A percentile compares a stretch with the other conserved stretches of the same genome.
Conservation (phyloP, 2,888 invertebrate genomes). For the Glaucopsyche alexis region DNA sequence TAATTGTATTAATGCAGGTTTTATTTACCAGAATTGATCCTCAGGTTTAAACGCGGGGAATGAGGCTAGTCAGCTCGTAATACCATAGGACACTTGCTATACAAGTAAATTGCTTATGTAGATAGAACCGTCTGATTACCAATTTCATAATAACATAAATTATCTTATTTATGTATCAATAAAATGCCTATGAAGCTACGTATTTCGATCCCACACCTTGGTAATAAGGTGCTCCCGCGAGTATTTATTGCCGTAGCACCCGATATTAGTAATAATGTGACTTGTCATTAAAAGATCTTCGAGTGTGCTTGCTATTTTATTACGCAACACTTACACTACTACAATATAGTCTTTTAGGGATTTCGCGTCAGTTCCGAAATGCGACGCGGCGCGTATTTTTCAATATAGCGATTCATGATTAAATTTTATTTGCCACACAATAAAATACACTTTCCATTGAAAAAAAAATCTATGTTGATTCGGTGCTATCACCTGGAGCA, state of each 20-base stretch:
- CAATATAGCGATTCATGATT: too few species aligned
- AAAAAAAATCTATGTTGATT: too few species aligned
- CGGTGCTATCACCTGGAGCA: too few species aligned
- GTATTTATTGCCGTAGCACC: neutral
- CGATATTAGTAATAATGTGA: neutral
- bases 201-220: conserved; percentile 27
- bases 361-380: too few species aligned
- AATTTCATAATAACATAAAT: conserved; percentile 45
- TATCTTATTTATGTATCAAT: conserved; percentile 47
- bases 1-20: too few species aligned
- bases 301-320: neutral
- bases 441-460: too few species aligned
- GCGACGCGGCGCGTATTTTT: too few species aligned
- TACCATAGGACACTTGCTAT: conserved; percentile 69
- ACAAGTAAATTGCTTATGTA: conserved; percentile 61
- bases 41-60: too few species aligned
- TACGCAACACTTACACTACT: too few species aligned
- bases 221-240: neutral
- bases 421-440: too few species aligned
- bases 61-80: conserved; percentile 47
- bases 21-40: too few species aligned
- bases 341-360: too few species aligned
- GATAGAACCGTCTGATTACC: conserved; percentile 53
- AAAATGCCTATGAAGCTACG: conserved; percentile 44
- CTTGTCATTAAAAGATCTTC: neutral